phyloP scores from a whole-genome alignment of 2,797 vertebrate genomes.

The Chrosomus eos region DNA sequence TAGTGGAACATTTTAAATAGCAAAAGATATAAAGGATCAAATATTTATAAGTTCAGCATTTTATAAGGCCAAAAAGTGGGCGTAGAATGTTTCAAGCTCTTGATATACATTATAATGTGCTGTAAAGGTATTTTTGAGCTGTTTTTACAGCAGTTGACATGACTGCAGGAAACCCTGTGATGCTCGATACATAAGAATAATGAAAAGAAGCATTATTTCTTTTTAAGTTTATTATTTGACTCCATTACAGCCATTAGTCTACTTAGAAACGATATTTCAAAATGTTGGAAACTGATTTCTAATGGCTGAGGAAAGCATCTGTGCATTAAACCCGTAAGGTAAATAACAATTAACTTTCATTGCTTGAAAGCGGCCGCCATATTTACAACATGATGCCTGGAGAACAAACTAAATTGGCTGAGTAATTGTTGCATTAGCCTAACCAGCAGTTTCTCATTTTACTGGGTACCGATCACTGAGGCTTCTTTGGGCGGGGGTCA shows the following conservation, averaged over 20 bases:
- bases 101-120: background rate
- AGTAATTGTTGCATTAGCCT: conserved; percentile 56
- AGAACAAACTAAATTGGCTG: conserved; percentile 54
- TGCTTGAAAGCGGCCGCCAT: conserved; percentile 35
- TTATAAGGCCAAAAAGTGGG: conserved; percentile 23
- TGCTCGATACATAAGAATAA: background rate
- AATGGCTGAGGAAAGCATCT: conserved; percentile 41
- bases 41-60: conserved; percentile 23
- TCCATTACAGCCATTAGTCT: conserved; percentile 7
- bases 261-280: background rate
- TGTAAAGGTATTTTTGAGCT: conserved; percentile 8
- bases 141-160: background rate
- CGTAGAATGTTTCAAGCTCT: background rate
- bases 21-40: conserved; percentile 8
- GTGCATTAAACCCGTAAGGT: conserved; percentile 39
- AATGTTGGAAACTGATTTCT: conserved; percentile 31
- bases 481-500: background rate
- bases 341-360: conserved; percentile 59
- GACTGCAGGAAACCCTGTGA: background rate
- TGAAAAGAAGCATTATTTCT: background rate
- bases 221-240: background rate
- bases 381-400: conserved; percentile 44
- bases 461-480: conserved; percentile 2
- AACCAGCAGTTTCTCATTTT: conserved; percentile 34
- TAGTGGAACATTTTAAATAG: background rate